Base-by-base conservation (phyloP, 2,888 invertebrate genomes). In the Apomyelois bistriatella region DNA sequence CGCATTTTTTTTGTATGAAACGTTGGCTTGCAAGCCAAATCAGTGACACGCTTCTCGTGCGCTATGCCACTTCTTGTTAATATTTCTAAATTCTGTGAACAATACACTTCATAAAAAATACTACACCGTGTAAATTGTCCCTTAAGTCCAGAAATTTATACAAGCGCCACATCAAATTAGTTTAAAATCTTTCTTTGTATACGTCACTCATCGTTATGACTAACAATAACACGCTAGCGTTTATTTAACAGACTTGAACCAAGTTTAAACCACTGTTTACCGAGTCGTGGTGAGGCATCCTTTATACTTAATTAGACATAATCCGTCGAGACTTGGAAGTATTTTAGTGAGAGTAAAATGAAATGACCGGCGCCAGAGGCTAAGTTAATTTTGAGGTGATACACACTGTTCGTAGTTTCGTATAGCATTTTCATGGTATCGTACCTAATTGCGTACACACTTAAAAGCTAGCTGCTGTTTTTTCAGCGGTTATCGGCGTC, bases 241-340 rank as follows among this genome's bases (percentile, higher is more conserved):
- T 40, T 40, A 28, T 35, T 48, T 42, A 13, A n/a, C 40, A 42
- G 53, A 42, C 42, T 43, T 37, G n/a, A 48, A 53, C 40, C 17
- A 15, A 46, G 30, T 38, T 49, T 32, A 41, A 50, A 13, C 40
- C 40, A 30, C 35, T 55, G 54, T 54, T 55, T 55, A 48, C 30
- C 16, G 48, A 53, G 54, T 42, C 48, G 51, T 42, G 59, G 58
- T 48, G 52, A 48, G 57, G 50, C 53, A 55, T 58, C 43, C 30
- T 47, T 54, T 55, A 53, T 54, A 55, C 54, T 56, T 56, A 59
- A 59, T 59, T 53, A 51, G 53, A 52, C 52, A 52, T 59, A 59
- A 59, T 59, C 59, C 55, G 32, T 40, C 43, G 53, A 59, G 57
- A 59, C 59, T 50, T 32, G 38, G 53, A 56, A 56, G 58, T 58